Evolutionary conservation across 2,797 vertebrate species (phyloP).

Genomic region (Limosa lapponica): DNA sequence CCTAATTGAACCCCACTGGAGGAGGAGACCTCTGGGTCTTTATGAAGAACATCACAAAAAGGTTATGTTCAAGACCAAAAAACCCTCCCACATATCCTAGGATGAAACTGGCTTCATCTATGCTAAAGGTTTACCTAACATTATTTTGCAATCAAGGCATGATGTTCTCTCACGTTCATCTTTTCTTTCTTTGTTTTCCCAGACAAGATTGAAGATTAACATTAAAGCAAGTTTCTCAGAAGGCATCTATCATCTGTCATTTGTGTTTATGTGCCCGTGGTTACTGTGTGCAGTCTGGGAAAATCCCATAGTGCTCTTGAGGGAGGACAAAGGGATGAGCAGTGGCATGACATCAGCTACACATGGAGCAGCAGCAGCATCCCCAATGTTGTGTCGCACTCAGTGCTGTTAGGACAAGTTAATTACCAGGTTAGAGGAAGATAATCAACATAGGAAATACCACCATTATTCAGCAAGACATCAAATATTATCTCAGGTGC

Average conservation of each 20-base stretch:
- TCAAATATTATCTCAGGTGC: constrained; percentile 7
- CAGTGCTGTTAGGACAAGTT: constrained; percentile 20
- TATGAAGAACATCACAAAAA: background rate
- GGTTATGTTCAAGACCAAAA: background rate
- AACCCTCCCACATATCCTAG: background rate
- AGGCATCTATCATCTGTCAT: background rate
- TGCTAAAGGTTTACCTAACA: background rate
- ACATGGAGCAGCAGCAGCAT: background rate
- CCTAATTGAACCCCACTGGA: background rate
- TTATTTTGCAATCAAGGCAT: background rate
- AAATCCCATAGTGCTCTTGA: background rate
- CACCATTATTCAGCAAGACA: constrained; percentile 24
- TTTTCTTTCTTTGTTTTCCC: background rate
- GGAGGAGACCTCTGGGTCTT: background rate
- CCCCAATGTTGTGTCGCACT: background rate
- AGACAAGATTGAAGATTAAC: background rate
- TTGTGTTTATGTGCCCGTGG: background rate
- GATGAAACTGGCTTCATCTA: background rate
- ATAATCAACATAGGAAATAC: constrained; percentile 27
- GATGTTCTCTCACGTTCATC: background rate
- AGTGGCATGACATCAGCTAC: background rate
- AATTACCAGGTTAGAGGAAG: constrained; percentile 12
- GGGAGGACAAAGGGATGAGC: background rate
- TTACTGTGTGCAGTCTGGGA: background rate
- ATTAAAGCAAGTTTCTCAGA: background rate